A percentile compares a stretch with the other conserved stretches of the same genome.
Evolutionary conservation across 2,888 invertebrate genomes (phyloP).

Genomic region (Macrosiphum euphorbiae): DNA sequence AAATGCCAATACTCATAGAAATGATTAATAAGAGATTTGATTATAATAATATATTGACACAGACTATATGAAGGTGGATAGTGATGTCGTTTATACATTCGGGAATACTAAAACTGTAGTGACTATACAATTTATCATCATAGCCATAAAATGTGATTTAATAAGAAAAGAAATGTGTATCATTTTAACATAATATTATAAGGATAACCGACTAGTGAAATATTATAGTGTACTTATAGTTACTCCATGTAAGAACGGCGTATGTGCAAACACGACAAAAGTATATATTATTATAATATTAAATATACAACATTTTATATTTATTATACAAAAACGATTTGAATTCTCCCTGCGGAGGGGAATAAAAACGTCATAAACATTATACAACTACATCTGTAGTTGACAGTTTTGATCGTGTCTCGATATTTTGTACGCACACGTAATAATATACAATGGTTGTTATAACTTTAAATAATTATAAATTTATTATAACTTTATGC

Average conservation of each 20-base stretch:
- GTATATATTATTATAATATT: not conserved
- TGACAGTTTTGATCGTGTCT: constrained; percentile 14
- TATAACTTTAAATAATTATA: not conserved
- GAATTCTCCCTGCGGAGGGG: not conserved
- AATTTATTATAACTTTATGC: not conserved
- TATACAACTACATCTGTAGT: not conserved
- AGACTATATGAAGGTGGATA: not conserved
- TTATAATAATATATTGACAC: not conserved
- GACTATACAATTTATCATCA: not conserved
- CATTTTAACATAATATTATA: not conserved
- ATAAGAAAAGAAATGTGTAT: not conserved
- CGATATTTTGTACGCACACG: not conserved
- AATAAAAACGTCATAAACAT: not conserved
- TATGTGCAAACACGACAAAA: not conserved
- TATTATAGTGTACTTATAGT: not conserved
- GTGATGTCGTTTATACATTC: not conserved
- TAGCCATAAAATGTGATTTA: not conserved
- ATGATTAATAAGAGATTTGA: not conserved
- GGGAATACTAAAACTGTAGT: not conserved
- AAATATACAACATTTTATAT: not conserved
- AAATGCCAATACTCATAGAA: not conserved
- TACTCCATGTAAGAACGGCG: not conserved
- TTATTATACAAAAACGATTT: not conserved
- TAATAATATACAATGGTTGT: not conserved
- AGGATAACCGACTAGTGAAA: not conserved